Conservation (phyloP, 2,888 invertebrate genomes). For the Plagiodera versicolora region DNA sequence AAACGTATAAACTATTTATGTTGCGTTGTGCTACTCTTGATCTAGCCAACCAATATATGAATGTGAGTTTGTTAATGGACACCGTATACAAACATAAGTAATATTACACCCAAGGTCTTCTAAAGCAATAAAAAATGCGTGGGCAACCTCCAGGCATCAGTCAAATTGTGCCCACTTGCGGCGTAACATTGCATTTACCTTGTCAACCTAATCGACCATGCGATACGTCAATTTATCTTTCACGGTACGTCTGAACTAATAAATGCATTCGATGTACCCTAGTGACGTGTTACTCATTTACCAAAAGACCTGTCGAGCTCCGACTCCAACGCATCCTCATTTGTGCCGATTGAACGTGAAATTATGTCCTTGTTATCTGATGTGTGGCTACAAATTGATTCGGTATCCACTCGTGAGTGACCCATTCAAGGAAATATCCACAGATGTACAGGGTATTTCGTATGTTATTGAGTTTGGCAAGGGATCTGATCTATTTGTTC, state of each 20-base stretch:
- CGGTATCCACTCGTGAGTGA: neutral
- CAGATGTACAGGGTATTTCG: no score
- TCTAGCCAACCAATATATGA: no score
- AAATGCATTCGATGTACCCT: neutral
- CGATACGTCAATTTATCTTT: neutral
- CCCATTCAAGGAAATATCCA: neutral
- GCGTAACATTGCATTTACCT: slow-evolving; percentile 8
- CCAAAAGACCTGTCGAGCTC: neutral
- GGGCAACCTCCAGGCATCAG: slow-evolving; percentile 8
- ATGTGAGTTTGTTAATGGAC: no score
- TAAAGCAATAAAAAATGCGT: slow-evolving; percentile 2
- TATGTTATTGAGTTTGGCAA: no score
- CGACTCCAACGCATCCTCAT: neutral
- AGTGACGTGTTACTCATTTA: neutral
- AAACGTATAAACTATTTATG: no score
- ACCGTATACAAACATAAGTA: no score
- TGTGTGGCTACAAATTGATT: neutral
- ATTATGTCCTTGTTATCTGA: neutral
- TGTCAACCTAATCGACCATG: neutral
- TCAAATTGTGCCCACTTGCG: slow-evolving; percentile 20
- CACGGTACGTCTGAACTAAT: neutral
- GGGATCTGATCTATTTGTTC: no score
- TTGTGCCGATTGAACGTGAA: neutral
- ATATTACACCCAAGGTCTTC: slow-evolving; percentile 6
- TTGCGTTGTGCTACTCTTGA: no score